These are phyloP conservation scores for Charadrius vociferus DNA, from an alignment of 2,113 vertebrate genomes.

Conservation along the genomic window DNA sequence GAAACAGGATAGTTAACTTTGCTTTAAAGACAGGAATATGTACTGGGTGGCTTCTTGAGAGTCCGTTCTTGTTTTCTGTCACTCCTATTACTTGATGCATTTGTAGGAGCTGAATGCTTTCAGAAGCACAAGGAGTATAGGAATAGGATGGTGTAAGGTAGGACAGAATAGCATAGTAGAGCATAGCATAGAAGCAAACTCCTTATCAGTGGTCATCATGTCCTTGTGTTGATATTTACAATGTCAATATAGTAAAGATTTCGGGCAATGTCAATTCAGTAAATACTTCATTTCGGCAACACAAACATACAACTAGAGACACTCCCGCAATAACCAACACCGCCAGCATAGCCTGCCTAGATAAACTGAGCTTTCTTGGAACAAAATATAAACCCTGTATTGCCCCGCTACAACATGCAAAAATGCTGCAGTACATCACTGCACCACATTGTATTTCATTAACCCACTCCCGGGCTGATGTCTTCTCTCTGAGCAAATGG, in stretches of 20 bases:
- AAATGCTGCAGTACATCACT: background rate
- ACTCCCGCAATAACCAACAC: background rate
- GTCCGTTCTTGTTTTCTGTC: background rate
- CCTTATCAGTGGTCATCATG: background rate
- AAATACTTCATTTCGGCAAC: background rate
- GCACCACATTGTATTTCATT: background rate
- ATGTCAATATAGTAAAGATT: background rate
- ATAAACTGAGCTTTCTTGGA: background rate
- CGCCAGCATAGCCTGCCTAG: background rate
- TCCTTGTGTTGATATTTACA: background rate
- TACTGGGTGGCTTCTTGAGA: background rate
- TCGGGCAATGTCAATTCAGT: background rate
- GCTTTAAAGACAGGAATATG: background rate
- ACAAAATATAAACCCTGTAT: background rate
- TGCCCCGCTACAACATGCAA: background rate
- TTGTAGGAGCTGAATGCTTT: background rate
- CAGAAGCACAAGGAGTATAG: background rate
- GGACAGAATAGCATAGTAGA: background rate
- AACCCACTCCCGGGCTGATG: background rate
- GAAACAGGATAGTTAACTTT: background rate
- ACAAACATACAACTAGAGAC: background rate
- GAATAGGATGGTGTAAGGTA: background rate
- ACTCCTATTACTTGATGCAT: background rate
- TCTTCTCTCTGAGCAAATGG: background rate
- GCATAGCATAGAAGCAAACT: background rate